A percentile compares a stretch with the other conserved stretches of the same genome.
phyloP scores from a whole-genome alignment of 2,888 invertebrate genomes.

The Yponomeuta plumbellus region DNA sequence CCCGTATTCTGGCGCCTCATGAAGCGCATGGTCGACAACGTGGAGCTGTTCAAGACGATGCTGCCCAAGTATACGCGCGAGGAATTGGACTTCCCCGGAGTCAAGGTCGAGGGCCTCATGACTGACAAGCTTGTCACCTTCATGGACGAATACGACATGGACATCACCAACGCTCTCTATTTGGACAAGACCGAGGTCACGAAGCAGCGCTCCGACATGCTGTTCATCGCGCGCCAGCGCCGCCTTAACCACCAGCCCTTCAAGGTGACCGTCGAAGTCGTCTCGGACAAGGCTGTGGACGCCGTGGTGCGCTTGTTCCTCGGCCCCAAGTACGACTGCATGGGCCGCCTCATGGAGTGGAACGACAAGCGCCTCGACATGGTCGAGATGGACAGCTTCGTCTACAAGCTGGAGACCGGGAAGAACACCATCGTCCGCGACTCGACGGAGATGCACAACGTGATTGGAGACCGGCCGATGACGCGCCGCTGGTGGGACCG shows the following conservation, averaged over 20 bases:
- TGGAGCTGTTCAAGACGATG: conserved; percentile 77
- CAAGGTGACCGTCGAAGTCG: conserved; percentile 74
- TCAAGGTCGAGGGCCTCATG: conserved; percentile 77
- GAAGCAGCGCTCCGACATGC: conserved; percentile 63
- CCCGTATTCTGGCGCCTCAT: conserved; percentile 83
- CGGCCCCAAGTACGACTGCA: conserved; percentile 83
- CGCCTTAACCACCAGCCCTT: conserved; percentile 82
- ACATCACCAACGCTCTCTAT: conserved; percentile 79
- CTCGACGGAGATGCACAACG: conserved; percentile 80
- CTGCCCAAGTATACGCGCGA: conserved; percentile 77
- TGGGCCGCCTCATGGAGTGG: conserved; percentile 72
- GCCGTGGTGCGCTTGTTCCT: conserved; percentile 81
- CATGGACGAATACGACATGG: conserved; percentile 81
- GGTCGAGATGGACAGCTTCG: conserved; percentile 73
- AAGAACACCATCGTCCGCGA: conserved; percentile 81
- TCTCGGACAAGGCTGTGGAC: conserved; percentile 74
- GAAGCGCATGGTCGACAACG: conserved; percentile 76
- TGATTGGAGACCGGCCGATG: conserved; percentile 76
- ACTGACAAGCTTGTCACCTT: conserved; percentile 81
- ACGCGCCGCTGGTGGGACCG: conserved; percentile 46
- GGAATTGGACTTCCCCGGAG: conserved; percentile 78
- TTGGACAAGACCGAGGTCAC: conserved; percentile 66
- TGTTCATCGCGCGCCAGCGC: conserved; percentile 74
- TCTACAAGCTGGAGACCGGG: conserved; percentile 79
- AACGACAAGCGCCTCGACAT: conserved; percentile 63